Evolutionary conservation across 2,113 vertebrate species (phyloP), one percentile per base, ranked within the genome.

Genomic region (Ranitomeya imitator): DNA sequence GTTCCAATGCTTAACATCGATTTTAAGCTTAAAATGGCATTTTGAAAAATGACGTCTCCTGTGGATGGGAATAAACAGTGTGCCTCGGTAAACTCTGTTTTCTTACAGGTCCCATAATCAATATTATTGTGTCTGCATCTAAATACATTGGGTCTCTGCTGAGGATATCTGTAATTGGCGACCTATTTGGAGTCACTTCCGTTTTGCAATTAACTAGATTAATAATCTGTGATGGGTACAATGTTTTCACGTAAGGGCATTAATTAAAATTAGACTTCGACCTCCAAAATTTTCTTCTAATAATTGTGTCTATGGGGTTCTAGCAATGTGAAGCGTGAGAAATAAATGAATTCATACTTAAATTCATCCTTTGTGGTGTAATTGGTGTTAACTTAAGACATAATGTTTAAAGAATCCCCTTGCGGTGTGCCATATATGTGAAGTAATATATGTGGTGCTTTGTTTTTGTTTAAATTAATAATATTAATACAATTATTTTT

Each of bases 21-120:
- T 83, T 83, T 83, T 83, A 65, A 37, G 63, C 61, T 83, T 67
- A 83, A 83, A 69, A 83, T 61, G 63, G 81, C 81, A 52, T 69
- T 83, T 83, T 83, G 81, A 83, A 83, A 83, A 83, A 83, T 83
- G 81, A 83, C 69, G 81, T 65, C 81, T 83, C 61, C 81, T 3
- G 45, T 52, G 81, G 81, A 83, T 51, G 51, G 60, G 61, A 83
- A 83, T 83, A 83, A 83, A 83, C 61, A 83, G 37, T 23, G 61
- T 52, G 63, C 61, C 14, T 65, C 65, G 81, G 37, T 67, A 67
- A 83, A 83, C 37, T 83, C 45, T 83, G 81, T 83, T 83, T 83
- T 83, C 81, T 54, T 83, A 83, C 21, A 54, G 10, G 19, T 83
- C 45, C 13, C 19, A 45, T 80, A 83, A 83, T 83, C 81, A 83